Conservation (phyloP, 92 coral and sea anemone species). For the Muricea muricata region DNA sequence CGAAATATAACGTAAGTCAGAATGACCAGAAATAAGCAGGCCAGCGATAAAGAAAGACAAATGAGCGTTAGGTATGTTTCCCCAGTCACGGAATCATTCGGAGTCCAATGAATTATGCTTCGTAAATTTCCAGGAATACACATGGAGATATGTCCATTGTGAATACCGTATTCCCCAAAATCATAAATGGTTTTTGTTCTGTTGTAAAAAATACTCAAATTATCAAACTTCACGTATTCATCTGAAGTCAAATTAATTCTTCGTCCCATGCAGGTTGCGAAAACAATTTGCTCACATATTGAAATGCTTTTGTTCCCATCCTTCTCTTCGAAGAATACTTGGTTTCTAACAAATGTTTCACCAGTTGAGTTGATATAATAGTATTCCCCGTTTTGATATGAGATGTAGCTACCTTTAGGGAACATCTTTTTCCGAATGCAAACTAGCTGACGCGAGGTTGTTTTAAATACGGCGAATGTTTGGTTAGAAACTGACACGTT, state of each 20-base stretch:
- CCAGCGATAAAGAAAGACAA: background rate
- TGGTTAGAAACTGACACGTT: background rate
- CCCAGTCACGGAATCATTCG: background rate
- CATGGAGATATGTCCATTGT: background rate
- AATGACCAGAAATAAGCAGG: slow-evolving; percentile 4
- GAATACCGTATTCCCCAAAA: slow-evolving; percentile 1
- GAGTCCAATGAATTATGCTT: background rate
- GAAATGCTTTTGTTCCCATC: background rate
- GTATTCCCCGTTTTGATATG: background rate
- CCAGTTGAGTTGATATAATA: slow-evolving; percentile 7
- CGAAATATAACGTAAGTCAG: slow-evolving; percentile 6
- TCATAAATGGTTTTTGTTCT: background rate
- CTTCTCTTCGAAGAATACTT: background rate
- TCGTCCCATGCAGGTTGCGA: background rate
- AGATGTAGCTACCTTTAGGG: background rate
- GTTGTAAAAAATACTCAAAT: slow-evolving; percentile 15
- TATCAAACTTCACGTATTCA: slow-evolving; percentile 3
- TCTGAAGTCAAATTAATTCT: slow-evolving; percentile 9
- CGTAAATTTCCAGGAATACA: background rate
- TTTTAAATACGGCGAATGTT: background rate
- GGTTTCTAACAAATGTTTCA: background rate
- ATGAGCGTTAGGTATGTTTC: background rate
- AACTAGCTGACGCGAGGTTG: background rate
- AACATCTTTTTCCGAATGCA: background rate
- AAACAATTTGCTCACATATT: background rate